These are phyloP conservation scores for Agonopterix arenella DNA, from an alignment of 2,888 invertebrate genomes.

Conservation along the genomic window DNA sequence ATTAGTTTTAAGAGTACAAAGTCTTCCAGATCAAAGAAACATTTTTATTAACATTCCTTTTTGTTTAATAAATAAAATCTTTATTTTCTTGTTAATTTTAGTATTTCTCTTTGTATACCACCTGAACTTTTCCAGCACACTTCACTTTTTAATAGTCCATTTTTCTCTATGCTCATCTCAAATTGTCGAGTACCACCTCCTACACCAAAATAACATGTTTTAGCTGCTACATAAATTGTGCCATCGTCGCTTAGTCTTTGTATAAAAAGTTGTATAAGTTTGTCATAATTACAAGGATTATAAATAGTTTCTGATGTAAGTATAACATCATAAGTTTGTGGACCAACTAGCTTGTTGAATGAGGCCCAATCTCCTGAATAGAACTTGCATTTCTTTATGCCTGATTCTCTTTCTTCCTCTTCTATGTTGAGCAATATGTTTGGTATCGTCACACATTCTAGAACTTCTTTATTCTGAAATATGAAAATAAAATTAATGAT, in stretches of 20 bases:
- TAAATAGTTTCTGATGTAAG: slow-evolving; percentile 96
- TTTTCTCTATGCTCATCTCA: slow-evolving; percentile 76
- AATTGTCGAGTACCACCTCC: slow-evolving; percentile 92
- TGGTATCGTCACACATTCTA: slow-evolving; percentile 87
- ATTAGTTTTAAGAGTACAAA: too few species aligned
- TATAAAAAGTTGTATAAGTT: slow-evolving; percentile 83
- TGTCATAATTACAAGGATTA: slow-evolving; percentile 86
- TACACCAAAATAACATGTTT: slow-evolving; percentile 96
- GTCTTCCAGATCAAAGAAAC: too few species aligned
- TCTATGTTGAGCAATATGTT: slow-evolving; percentile 84
- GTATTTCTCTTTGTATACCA: slow-evolving; percentile 80
- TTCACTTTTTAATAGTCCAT: slow-evolving; percentile 70
- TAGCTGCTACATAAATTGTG: slow-evolving; percentile 86
- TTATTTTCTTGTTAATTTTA: slow-evolving; percentile 61
- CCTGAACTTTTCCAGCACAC: slow-evolving; percentile 80
- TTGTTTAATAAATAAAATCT: slow-evolving; percentile 12
- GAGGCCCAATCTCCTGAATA: slow-evolving; percentile 87
- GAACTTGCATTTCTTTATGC: slow-evolving; percentile 69
- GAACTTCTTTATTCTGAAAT: slow-evolving; percentile 89
- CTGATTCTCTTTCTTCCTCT: slow-evolving; percentile 42
- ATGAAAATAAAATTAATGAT: neutral
- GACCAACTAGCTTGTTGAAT: slow-evolving; percentile 60
- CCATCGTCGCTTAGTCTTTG: slow-evolving; percentile 79
- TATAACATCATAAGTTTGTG: slow-evolving; percentile 86
- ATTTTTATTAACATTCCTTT: neutral